Percentiles rank a stretch among this genome's conserved stretches.
These are phyloP conservation scores for Ursus arctos DNA, from an alignment of 2,113 vertebrate species.

Conservation along the genomic window DNA sequence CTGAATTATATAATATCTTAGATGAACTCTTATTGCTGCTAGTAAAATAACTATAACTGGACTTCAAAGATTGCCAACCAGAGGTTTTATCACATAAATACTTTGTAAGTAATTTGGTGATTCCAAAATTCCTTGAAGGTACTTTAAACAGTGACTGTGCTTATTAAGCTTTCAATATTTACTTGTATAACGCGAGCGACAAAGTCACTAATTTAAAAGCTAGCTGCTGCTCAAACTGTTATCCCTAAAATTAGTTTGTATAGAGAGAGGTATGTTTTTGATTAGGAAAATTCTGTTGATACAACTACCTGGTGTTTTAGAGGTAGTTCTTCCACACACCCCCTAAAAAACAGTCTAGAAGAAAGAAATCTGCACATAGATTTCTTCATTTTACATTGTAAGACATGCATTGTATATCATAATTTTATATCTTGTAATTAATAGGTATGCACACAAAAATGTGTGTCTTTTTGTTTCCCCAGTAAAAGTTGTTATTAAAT, in stretches of 20 bases:
- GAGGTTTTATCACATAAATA: background rate
- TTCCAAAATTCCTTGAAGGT: background rate
- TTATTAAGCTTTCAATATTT: background rate
- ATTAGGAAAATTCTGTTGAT: background rate
- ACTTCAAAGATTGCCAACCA: background rate
- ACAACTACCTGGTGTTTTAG: background rate
- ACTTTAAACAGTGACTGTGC: background rate
- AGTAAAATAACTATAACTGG: background rate
- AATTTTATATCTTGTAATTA: background rate
- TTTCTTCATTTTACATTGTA: background rate
- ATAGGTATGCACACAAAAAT: background rate
- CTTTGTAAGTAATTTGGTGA: background rate
- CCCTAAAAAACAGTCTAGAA: background rate
- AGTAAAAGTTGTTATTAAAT: background rate
- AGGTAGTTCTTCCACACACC: background rate
- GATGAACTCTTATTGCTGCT: background rate
- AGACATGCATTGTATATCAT: background rate
- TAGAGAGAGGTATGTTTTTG: background rate
- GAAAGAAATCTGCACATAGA: background rate
- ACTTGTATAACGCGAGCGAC: background rate
- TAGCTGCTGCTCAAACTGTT: background rate
- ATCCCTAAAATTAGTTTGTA: background rate
- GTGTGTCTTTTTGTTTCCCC: background rate
- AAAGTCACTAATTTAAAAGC: background rate
- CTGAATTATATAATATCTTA: background rate